Conservation (phyloP, 2,888 invertebrate species). For the Drosophila paracracens region DNA sequence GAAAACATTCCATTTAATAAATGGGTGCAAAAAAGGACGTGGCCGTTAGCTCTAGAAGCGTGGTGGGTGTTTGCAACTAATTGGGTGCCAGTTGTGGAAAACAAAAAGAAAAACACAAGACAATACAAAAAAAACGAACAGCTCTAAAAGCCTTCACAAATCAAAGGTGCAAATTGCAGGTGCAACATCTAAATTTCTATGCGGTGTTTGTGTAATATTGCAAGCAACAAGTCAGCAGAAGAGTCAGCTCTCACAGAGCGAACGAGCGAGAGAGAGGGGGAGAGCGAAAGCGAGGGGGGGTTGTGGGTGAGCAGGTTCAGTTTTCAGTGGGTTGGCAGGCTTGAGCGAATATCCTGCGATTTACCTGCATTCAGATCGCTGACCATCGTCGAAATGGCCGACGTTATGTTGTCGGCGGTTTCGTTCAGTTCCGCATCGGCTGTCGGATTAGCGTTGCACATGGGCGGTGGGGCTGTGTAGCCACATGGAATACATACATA, state of each 20-base stretch:
- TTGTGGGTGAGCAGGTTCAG: conserved; percentile 9
- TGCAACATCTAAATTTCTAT: conserved; percentile 27
- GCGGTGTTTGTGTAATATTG: conserved; percentile 7
- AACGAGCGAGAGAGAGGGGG: conserved; percentile 12
- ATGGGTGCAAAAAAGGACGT: conserved; percentile 20
- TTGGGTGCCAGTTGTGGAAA: conserved; percentile 42
- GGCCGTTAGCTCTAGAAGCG: conserved; percentile 63
- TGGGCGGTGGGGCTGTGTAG: conserved; percentile 71
- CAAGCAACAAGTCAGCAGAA: conserved; percentile 42
- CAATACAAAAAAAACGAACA: background rate
- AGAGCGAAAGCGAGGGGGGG: conserved; percentile 6
- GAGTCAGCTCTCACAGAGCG: conserved; percentile 14
- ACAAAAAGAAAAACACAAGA: conserved; percentile 4
- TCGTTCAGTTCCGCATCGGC: conserved; percentile 97
- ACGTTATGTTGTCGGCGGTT: conserved; percentile 98
- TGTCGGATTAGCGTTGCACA: conserved; percentile 86
- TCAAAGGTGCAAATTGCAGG: conserved; percentile 33
- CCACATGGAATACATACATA: conserved; percentile 44
- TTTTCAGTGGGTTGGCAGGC: background rate
- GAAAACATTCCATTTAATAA: conserved; percentile 56
- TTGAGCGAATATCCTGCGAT: conserved; percentile 22
- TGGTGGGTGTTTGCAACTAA: conserved; percentile 51
- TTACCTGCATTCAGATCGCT: conserved; percentile 96
- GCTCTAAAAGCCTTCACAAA: conserved; percentile 39
- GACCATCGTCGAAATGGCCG: conserved; percentile 98